These are phyloP conservation scores for Acomys russatus DNA, from an alignment of 2,797 vertebrate species.

Conservation along the genomic window DNA sequence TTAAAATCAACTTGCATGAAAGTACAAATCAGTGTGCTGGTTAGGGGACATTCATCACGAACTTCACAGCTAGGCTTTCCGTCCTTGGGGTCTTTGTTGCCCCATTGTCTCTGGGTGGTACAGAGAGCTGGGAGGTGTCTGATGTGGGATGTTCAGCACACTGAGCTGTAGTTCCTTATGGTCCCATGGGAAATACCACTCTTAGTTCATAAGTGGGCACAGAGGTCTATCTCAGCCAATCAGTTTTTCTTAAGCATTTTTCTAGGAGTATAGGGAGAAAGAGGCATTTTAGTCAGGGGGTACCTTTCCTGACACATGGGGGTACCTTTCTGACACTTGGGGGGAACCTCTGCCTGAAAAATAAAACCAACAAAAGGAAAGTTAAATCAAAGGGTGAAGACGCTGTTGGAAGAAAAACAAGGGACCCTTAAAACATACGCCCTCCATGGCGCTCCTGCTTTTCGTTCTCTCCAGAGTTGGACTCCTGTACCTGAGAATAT, in stretches of 20 bases:
- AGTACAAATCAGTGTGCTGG: neutral
- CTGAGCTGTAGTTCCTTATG: neutral
- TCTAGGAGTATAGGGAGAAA: neutral
- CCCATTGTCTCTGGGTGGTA: neutral
- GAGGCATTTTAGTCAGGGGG: accelerated
- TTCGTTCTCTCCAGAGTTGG: neutral
- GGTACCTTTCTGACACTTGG: neutral
- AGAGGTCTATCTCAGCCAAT: no score
- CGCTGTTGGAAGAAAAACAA: neutral
- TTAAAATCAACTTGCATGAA: neutral
- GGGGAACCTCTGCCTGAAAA: neutral
- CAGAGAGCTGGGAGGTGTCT: neutral
- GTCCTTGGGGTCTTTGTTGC: neutral
- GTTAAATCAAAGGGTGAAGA: neutral
- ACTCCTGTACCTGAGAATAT: neutral
- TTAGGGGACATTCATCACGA: neutral
- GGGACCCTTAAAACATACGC: neutral
- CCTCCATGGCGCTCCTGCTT: no score
- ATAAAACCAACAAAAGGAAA: neutral
- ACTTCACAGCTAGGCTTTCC: neutral
- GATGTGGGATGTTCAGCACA: neutral
- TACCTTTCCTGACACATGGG: neutral
- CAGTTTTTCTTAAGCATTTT: neutral
- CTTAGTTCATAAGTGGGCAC: neutral
- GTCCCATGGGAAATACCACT: neutral